Evolutionary conservation across 2,888 invertebrate species (phyloP).

Genomic region (Trypoxylon attenuatum): DNA sequence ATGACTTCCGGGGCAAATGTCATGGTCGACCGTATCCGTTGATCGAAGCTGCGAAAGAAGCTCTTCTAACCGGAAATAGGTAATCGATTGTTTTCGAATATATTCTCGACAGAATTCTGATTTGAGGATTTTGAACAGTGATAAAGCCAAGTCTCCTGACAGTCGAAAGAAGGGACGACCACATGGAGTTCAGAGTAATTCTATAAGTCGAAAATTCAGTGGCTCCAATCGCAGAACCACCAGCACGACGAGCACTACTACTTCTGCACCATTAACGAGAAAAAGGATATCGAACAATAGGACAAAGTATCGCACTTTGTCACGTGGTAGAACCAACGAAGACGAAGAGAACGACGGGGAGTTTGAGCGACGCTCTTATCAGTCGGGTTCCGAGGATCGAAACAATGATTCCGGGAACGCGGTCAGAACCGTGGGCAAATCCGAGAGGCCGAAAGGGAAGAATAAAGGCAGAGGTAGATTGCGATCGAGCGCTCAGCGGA

Average conservation of each 20-base stretch:
- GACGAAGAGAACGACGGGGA: slow-evolving; percentile 47
- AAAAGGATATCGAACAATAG: slow-evolving; percentile 44
- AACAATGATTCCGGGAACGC: slow-evolving; percentile 47
- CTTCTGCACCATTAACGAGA: slow-evolving; percentile 42
- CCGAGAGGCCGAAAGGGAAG: slow-evolving; percentile 45
- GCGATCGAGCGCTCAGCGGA: slow-evolving; percentile 47
- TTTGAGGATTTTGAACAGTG: not conserved
- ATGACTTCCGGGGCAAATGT: slow-evolving; percentile 94
- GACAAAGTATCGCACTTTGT: slow-evolving; percentile 12
- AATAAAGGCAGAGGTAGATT: slow-evolving; percentile 53
- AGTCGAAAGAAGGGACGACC: slow-evolving; percentile 48
- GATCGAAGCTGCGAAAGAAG: slow-evolving; percentile 92
- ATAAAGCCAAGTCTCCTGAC: slow-evolving; percentile 45
- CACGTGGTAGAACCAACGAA: not conserved
- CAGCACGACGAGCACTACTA: slow-evolving; percentile 50
- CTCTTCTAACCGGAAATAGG: slow-evolving; percentile 83
- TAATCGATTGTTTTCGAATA: not conserved
- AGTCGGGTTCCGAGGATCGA: slow-evolving; percentile 15
- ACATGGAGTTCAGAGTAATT: slow-evolving; percentile 45
- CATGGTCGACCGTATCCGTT: slow-evolving; percentile 91
- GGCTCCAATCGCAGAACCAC: slow-evolving; percentile 52
- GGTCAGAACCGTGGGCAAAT: slow-evolving; percentile 48
- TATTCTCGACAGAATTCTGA: not conserved
- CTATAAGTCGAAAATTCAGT: slow-evolving; percentile 2
- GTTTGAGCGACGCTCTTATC: slow-evolving; percentile 39